Evolutionary conservation across 2,888 invertebrate species (phyloP).

Genomic region (Agrochola lota): DNA sequence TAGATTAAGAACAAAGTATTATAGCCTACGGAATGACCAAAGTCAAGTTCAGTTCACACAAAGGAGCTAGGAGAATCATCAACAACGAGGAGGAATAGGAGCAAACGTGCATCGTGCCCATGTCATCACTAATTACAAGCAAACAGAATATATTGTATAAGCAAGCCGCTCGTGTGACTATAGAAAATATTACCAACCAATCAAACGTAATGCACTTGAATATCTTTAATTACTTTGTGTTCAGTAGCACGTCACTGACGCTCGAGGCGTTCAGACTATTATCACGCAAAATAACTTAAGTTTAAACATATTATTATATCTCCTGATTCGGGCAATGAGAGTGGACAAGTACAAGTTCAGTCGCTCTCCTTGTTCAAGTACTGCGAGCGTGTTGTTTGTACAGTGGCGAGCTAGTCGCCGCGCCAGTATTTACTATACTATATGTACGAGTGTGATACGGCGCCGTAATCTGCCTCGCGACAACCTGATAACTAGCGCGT

Average conservation of each 20-base stretch:
- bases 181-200: not conserved
- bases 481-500: conserved; percentile 30
- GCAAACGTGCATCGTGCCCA: too few species aligned
- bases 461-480: conserved; percentile 45
- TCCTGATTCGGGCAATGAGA: not conserved
- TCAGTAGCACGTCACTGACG: not conserved
- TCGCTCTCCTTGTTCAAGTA: not conserved
- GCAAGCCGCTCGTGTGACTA: not conserved
- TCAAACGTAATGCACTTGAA: not conserved
- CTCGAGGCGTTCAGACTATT: not conserved
- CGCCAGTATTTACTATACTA: not conserved
- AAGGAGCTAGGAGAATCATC: not conserved
- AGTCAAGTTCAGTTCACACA: not conserved
- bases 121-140: too few species aligned
- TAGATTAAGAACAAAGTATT: not conserved
- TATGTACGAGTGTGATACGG: conserved; percentile 22
- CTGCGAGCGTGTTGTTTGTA: conserved; percentile 15
- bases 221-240: not conserved
- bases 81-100: not conserved
- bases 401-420: conserved; percentile 19
- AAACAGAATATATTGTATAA: not conserved
- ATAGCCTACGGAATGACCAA: too few species aligned
- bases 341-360: not conserved
- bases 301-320: not conserved
- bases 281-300: not conserved